A percentile compares a stretch with the other conserved stretches of the same genome.
phyloP scores from a whole-genome alignment of 2,888 invertebrate genomes.

The Xestia ashworthii region DNA sequence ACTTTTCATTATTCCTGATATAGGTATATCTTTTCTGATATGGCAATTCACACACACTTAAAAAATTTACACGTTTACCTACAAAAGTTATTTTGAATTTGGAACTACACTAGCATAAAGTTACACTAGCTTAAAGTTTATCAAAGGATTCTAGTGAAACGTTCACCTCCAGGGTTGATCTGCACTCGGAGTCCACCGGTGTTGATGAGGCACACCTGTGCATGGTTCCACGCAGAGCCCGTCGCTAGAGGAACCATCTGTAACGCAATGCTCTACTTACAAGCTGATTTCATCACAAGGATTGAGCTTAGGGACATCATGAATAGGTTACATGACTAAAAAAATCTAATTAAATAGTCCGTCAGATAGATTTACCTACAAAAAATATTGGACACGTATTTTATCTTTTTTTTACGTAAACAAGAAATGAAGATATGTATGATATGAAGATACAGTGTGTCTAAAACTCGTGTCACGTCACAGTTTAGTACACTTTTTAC shows the following conservation, averaged over 20 bases:
- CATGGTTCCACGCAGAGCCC: constrained; percentile 78
- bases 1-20: not conserved
- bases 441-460: too few relatives aligned
- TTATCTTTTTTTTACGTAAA: too few relatives aligned
- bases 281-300: not conserved
- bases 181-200: constrained; percentile 93
- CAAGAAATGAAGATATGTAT: too few relatives aligned
- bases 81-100: not conserved
- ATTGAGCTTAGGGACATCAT: too few relatives aligned
- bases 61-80: not conserved
- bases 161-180: constrained; percentile 91
- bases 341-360: too few relatives aligned
- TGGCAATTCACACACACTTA: not conserved
- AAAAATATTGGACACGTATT: too few relatives aligned
- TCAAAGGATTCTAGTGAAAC: not conserved
- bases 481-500: too few relatives aligned
- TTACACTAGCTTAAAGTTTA: not conserved
- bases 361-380: too few relatives aligned
- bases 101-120: not conserved
- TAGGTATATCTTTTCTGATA: not conserved
- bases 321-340: too few relatives aligned
- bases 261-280: not conserved
- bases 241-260: constrained; percentile 78
- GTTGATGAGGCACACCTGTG: constrained; percentile 91
- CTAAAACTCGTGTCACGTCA: too few relatives aligned